Evolutionary conservation across 2,113 vertebrate genomes (phyloP).

Genomic region (Sphyrna mokarran): DNA sequence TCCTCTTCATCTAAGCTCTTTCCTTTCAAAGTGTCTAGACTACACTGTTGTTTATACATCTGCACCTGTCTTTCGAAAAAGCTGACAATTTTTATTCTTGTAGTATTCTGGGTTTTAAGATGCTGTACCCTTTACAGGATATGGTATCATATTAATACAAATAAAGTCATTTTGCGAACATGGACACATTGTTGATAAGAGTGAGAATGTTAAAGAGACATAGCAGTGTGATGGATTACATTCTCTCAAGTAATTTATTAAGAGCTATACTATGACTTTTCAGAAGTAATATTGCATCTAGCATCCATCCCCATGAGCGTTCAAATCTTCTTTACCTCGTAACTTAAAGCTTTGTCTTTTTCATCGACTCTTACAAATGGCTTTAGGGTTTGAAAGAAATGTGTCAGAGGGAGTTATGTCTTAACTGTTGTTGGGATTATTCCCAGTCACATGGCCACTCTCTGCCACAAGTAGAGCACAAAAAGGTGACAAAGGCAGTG

Average conservation of each 20-base stretch:
- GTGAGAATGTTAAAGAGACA: not conserved
- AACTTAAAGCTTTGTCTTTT: constrained; percentile 21
- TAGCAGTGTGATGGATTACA: constrained; percentile 28
- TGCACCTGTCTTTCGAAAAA: constrained; percentile 33
- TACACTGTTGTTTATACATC: constrained; percentile 14
- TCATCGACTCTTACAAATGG: not conserved
- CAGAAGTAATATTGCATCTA: constrained; percentile 4
- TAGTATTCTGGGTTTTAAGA: constrained; percentile 8
- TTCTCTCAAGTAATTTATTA: constrained; percentile 20
- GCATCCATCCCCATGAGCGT: not conserved
- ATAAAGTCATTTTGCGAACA: not conserved
- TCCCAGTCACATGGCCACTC: constrained; percentile 70
- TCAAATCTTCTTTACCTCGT: constrained; percentile 23
- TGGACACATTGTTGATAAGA: constrained; percentile 18
- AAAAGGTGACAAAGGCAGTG: constrained; percentile 77
- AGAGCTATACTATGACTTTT: constrained; percentile 29
- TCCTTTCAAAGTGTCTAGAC: constrained; percentile 32
- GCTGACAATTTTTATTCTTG: constrained; percentile 3
- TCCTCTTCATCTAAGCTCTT: constrained; percentile 33
- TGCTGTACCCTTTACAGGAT: not conserved
- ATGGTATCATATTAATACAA: constrained; percentile 15
- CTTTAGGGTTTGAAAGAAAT: constrained; percentile 55
- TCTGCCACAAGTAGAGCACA: constrained; percentile 70
- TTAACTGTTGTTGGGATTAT: constrained; percentile 68
- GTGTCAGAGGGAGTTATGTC: constrained; percentile 65